These are phyloP conservation scores for Cyanistes caeruleus DNA, from an alignment of 2,113 vertebrate genomes.

Conservation along the genomic window DNA sequence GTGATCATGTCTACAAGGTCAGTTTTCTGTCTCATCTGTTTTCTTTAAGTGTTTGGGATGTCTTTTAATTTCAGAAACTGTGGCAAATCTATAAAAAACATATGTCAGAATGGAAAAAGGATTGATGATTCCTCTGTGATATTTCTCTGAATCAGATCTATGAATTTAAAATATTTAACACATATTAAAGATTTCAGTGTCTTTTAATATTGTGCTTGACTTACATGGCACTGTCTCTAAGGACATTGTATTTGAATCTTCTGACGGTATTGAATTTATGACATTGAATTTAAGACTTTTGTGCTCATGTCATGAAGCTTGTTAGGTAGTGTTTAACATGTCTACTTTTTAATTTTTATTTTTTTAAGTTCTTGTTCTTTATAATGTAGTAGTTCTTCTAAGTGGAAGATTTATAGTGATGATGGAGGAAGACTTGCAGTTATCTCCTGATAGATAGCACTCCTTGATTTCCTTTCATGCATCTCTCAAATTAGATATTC, in stretches of 20 bases:
- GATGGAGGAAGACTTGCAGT: background rate
- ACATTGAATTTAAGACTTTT: slow-evolving; percentile 60
- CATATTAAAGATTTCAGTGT: background rate
- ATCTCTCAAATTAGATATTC: slow-evolving; percentile 39
- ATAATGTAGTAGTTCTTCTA: background rate
- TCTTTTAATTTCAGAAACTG: background rate
- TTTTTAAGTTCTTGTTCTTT: slow-evolving; percentile 5
- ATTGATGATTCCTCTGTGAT: background rate
- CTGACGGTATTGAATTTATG: slow-evolving; percentile 33
- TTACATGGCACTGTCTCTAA: background rate
- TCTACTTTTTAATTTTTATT: background rate
- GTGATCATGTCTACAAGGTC: background rate
- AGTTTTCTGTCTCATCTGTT: background rate
- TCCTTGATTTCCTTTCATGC: slow-evolving; percentile 31
- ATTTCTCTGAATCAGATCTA: background rate
- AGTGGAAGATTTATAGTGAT: slow-evolving; percentile 1
- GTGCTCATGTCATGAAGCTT: slow-evolving; percentile 57
- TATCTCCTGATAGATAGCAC: slow-evolving; percentile 23
- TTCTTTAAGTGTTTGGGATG: background rate
- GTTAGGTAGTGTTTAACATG: slow-evolving; percentile 64
- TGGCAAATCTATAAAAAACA: background rate
- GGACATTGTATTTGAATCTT: slow-evolving; percentile 2
- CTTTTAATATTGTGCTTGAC: slow-evolving; percentile 12
- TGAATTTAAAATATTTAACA: slow-evolving; percentile 34
- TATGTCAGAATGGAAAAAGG: background rate